Evolutionary conservation across 2,797 vertebrate genomes (phyloP).

Genomic region (Clarias laeviceps): DNA sequence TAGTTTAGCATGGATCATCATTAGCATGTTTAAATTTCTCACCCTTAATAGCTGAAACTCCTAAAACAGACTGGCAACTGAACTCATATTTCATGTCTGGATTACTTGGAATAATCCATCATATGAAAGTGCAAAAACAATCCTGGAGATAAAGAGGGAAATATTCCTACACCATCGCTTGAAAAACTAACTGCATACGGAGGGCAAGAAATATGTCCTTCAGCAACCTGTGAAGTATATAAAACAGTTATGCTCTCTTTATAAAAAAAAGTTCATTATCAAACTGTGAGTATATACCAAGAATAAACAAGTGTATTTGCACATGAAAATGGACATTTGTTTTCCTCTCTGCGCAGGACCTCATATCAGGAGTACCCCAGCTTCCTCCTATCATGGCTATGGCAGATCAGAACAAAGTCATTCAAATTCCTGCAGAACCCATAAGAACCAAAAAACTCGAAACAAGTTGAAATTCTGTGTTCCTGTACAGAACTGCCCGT

Average conservation of each 20-base stretch:
- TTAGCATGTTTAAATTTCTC: conserved; percentile 23
- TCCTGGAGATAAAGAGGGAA: conserved; percentile 43
- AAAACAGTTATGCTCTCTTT: conserved; percentile 58
- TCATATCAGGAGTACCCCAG: conserved; percentile 64
- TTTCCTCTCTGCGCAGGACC: neutral
- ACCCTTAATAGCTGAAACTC: conserved; percentile 22
- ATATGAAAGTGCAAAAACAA: conserved; percentile 54
- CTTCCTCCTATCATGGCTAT: conserved; percentile 72
- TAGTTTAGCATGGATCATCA: conserved; percentile 20
- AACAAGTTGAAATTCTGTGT: conserved; percentile 11
- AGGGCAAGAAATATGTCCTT: conserved; percentile 61
- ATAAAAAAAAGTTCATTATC: conserved; percentile 62
- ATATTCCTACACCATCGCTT: conserved; percentile 44
- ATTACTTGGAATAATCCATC: conserved; percentile 43
- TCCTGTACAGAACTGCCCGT: conserved; percentile 1
- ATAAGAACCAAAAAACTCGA: conserved; percentile 3
- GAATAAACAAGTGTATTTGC: conserved; percentile 38
- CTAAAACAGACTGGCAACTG: conserved; percentile 61
- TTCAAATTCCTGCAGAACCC: conserved; percentile 31
- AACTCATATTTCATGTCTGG: conserved; percentile 74
- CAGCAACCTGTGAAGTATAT: conserved; percentile 64
- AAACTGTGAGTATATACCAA: conserved; percentile 66
- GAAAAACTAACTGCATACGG: conserved; percentile 52
- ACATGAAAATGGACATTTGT: conserved; percentile 29
- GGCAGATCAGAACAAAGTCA: conserved; percentile 59